Evolutionary conservation across 2,797 vertebrate species (phyloP), one percentile per base, ranked within the genome.

Genomic region (Anomalospiza imberbis): DNA sequence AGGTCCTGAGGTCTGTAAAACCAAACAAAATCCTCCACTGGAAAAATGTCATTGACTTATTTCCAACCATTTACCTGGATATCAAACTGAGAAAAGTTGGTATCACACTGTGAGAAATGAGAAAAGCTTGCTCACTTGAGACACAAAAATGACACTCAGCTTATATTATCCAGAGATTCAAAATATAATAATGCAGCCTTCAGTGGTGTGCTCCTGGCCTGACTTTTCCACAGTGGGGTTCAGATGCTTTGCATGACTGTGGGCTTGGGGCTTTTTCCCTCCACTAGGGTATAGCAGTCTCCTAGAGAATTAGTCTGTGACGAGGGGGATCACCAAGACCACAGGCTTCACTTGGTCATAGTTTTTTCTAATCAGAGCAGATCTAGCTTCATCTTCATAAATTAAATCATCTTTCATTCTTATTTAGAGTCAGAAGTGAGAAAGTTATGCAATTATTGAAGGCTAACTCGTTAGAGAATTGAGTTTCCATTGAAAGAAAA

Each of bases 1-100:
- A 76, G 61, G 53, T 80, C 71, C 60, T 2, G 4, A 89, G 42
- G 42, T 73, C 91, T 91, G 88, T 74, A 48, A 92, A 95, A 84
- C 44, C 63, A 94, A 94, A 92, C 44, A 90, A 47, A 62, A 78
- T 10, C 44, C 14, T 77, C 63, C 51, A 86, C 47, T 14, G 40
- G 50, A 48, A 94, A 80, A 95, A 82, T 9, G n/a, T 51, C 89
- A 78, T 6, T 51, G 75, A 85, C 51, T 95, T 79, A 70, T 47
- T 94, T 96, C 79, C 73, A 76, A 50, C 71, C 84, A 91, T 91
- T 61, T 92, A 91, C 50, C 42, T 22, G 38, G 50, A 77, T 50
- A 81, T 60, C 55, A 85, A 73, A 94, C 38, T 20, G 29, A 44
- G 62, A 76, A 85, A 74, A 71, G 40, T 22, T 53, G 65, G 17